Evolutionary conservation across 2,113 vertebrate species (phyloP).

Genomic region (Catagonus wagneri): DNA sequence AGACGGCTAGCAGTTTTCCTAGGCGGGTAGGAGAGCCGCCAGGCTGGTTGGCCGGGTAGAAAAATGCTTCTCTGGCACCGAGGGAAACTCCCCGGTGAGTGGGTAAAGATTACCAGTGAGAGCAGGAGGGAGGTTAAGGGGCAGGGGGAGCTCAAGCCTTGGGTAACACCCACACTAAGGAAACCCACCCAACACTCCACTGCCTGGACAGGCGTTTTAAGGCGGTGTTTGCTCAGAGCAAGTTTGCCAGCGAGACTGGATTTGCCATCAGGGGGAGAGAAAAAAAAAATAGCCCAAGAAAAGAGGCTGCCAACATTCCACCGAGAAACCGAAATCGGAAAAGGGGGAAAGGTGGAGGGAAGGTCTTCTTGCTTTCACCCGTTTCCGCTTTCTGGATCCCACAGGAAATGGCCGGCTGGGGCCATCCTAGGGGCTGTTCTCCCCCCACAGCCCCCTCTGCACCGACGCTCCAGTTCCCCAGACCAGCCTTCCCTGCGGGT

Average conservation of each 20-base stretch:
- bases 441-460: background rate
- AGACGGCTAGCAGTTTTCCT: background rate
- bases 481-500: background rate
- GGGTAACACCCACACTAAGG: background rate
- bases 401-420: background rate
- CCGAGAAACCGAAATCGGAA: conserved; percentile 55
- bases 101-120: background rate
- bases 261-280: conserved; percentile 68
- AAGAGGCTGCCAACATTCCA: conserved; percentile 75
- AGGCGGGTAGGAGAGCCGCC: background rate
- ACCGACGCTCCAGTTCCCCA: background rate
- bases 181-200: background rate
- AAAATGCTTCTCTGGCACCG: background rate
- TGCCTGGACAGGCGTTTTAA: conserved; percentile 68
- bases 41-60: background rate
- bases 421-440: background rate
- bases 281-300: conserved; percentile 58
- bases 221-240: conserved; percentile 48
- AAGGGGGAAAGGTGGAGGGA: background rate
- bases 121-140: background rate
- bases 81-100: rapidly evolving
- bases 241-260: conserved; percentile 51
- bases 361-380: background rate
- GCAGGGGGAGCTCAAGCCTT: rapidly evolving
- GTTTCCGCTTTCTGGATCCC: background rate